Evolutionary conservation across 2,888 invertebrate genomes (phyloP).

Genomic region (Dynastes grantii): DNA sequence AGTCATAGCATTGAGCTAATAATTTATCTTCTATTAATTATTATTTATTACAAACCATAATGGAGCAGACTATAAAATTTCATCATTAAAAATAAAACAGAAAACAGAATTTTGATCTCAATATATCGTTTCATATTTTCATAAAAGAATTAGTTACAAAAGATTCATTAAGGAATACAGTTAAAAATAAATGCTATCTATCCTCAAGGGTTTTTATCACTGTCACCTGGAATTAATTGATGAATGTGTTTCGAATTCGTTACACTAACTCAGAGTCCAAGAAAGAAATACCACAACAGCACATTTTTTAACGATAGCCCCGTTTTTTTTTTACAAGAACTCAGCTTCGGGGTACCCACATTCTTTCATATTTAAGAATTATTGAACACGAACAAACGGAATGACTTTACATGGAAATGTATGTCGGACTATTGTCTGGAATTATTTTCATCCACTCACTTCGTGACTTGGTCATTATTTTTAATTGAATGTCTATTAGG

Average conservation of each 20-base stretch:
- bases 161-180: too few species aligned
- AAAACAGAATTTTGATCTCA: too few species aligned
- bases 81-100: too few species aligned
- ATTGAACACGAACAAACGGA: conserved; percentile 9
- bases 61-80: not conserved
- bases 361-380: conserved; percentile 18
- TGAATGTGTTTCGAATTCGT: too few species aligned
- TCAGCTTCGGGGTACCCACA: not conserved
- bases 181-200: too few species aligned
- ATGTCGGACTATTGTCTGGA: conserved; percentile 20
- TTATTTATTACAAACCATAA: not conserved
- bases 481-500: conserved; percentile 25
- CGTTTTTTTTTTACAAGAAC: conserved; percentile 4
- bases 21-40: not conserved
- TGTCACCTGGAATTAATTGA: too few species aligned
- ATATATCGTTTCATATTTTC: too few species aligned
- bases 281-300: not conserved
- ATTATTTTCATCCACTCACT: conserved; percentile 8
- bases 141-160: too few species aligned
- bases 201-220: too few species aligned
- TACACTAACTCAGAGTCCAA: too few species aligned
- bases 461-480: conserved; percentile 26
- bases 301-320: not conserved
- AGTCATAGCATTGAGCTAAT: not conserved
- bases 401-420: conserved; percentile 30